Evolutionary conservation across 2,113 vertebrate genomes (phyloP), one percentile per base, ranked within the genome.

Genomic region (Pluvianellus socialis): DNA sequence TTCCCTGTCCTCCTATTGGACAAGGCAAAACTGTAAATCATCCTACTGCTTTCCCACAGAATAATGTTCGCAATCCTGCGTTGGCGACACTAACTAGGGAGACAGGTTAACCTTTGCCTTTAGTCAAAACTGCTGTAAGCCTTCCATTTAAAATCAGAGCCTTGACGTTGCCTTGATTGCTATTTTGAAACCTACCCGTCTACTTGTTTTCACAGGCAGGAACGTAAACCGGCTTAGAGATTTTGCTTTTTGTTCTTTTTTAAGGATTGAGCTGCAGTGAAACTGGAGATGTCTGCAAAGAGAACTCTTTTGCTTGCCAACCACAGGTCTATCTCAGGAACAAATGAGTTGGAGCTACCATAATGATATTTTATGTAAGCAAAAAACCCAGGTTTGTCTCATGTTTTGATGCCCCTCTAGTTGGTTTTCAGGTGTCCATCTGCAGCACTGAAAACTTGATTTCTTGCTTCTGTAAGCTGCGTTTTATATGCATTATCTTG

Each of bases 1-100:
- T 94, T 94, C 67, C 82, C 47, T 68, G 49, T 91, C 68, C 66
- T 87, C 44, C n/a, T 83, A 47, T 47, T 77, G 90, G 81, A 72
- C 55, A 44, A 68, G 21, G 10, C 4, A 80, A 94, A 95, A 47
- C 12, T 81, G 28, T 84, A 82, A 65, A 92, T 55, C 84, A 53
- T 73, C 95, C 96, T 87, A 97, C 96, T 61, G 63, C 77, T 97
- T 97, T 97, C 97, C 93, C 96, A 97, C 73, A 66, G 86, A 84
- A 26, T 81, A 79, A 38, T 56, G 81, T 87, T 67, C 95, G 70
- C 55, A 95, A 82, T 88, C 93, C 67, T 88, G 56, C 10, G 5
- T 10, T 83, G 61, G 70, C 27, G 5, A 62, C 35, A 45, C 55
- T 49, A 79, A 91, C 23, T 71, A 63, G 14, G 14, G 49, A 90